A percentile compares a stretch with the other conserved stretches of the same genome.
Conservation (phyloP, 2,888 invertebrate species). For the Perithous albicinctus region DNA sequence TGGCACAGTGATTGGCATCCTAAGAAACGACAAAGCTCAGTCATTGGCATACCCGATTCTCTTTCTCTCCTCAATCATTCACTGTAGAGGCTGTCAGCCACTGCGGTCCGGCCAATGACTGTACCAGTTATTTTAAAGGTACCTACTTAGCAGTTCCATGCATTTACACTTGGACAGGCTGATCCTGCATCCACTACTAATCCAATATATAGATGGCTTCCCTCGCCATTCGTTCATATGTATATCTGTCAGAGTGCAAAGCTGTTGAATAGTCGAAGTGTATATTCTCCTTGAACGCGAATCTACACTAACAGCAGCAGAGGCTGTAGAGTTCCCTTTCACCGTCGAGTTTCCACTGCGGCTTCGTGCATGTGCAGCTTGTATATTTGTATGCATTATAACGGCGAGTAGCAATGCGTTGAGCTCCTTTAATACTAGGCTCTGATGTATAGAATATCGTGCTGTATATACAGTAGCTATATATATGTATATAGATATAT, state of each 20-base stretch:
- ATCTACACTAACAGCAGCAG: conserved; percentile 54
- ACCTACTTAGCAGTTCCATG: background rate
- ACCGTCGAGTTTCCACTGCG: conserved; percentile 59
- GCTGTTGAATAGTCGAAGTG: conserved; percentile 15
- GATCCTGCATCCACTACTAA: background rate
- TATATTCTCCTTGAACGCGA: conserved; percentile 64
- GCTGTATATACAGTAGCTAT: background rate
- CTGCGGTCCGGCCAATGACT: background rate
- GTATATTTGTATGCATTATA: conserved; percentile 28
- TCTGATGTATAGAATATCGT: too few species aligned
- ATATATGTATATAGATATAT: too few species aligned
- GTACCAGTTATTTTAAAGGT: background rate
- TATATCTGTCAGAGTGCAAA: background rate
- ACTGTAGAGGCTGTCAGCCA: background rate
- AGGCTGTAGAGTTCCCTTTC: conserved; percentile 64
- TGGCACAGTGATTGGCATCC: background rate
- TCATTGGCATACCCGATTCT: background rate
- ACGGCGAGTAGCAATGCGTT: conserved; percentile 38
- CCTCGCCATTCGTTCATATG: background rate
- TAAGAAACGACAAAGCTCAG: background rate
- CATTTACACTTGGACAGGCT: background rate
- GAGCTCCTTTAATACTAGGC: conserved; percentile 40
- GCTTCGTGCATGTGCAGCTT: conserved; percentile 47
- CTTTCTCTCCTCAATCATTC: background rate
- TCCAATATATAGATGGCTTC: background rate